These are phyloP conservation scores for Palythoa grandis DNA, from an alignment of 92 coral and sea anemone species.

Conservation along the genomic window DNA sequence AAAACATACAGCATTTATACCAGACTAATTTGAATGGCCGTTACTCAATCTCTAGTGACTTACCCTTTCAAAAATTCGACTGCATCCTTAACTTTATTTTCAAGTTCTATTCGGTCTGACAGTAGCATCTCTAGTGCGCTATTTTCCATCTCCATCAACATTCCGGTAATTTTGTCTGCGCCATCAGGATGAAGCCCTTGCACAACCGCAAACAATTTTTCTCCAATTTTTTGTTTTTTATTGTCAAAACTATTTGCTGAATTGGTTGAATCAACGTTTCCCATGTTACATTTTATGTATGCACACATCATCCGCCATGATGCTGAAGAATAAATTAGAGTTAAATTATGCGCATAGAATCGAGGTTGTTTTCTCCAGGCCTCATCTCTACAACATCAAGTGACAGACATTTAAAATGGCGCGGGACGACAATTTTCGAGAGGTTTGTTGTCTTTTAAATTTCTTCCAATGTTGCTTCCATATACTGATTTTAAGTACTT, in stretches of 20 bases:
- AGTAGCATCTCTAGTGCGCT: slow-evolving; percentile 53
- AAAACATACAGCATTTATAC: no score
- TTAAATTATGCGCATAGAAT: slow-evolving; percentile 2
- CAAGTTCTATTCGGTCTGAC: slow-evolving; percentile 42
- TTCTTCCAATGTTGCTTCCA: background rate
- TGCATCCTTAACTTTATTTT: slow-evolving; percentile 65
- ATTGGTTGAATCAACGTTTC: slow-evolving; percentile 13
- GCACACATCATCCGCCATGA: background rate
- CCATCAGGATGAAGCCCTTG: slow-evolving; percentile 46
- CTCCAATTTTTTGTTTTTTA: slow-evolving; percentile 64
- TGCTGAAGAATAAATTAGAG: background rate
- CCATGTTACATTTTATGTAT: background rate
- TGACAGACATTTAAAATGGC: slow-evolving; percentile 79
- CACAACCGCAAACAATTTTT: slow-evolving; percentile 60
- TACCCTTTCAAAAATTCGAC: slow-evolving; percentile 40
- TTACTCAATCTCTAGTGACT: background rate
- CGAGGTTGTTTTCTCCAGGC: slow-evolving; percentile 33
- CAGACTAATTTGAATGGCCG: no score
- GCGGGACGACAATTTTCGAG: slow-evolving; percentile 61
- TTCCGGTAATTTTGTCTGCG: slow-evolving; percentile 86
- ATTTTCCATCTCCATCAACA: slow-evolving; percentile 76
- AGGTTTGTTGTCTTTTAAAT: background rate
- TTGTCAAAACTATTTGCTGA: background rate
- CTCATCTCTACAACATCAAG: background rate
- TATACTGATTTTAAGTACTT: background rate